Evolutionary conservation across 2,888 invertebrate genomes (phyloP).

Genomic region (Sarcophaga carnaria): DNA sequence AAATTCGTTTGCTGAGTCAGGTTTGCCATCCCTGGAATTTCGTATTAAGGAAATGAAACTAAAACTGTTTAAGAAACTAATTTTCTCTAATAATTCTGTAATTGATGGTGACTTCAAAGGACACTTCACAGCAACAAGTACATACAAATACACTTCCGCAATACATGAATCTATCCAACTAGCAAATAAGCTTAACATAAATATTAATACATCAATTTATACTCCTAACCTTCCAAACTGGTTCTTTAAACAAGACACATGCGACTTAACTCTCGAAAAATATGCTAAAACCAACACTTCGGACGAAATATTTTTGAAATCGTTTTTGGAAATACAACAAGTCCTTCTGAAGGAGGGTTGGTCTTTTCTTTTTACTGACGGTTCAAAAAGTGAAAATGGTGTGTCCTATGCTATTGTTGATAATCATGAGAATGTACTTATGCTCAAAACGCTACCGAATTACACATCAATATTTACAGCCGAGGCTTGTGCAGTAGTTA

Average conservation of each 20-base stretch:
- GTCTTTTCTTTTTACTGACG: conserved; percentile 29
- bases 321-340: background rate
- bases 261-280: background rate
- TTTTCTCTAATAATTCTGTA: conserved; percentile 19
- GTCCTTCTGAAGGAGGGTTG: background rate
- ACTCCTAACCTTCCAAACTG: background rate
- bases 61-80: conserved; percentile 7
- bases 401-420: conserved; percentile 19
- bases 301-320: conserved; percentile 18
- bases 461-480: too few relatives aligned
- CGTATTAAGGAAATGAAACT: background rate
- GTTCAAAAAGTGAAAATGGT: background rate
- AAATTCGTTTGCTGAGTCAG: background rate
- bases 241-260: background rate
- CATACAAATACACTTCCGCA: background rate
- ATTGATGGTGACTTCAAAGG: conserved; percentile 8
- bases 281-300: background rate
- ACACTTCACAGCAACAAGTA: background rate
- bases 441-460: background rate
- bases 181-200: background rate
- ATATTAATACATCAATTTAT: too few relatives aligned
- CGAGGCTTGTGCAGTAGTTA: too few relatives aligned
- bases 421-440: background rate
- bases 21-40: background rate
- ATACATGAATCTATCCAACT: conserved; percentile 2